Evolutionary conservation across 2,888 invertebrate species (phyloP).

Genomic region (Fabriciana adippe): DNA sequence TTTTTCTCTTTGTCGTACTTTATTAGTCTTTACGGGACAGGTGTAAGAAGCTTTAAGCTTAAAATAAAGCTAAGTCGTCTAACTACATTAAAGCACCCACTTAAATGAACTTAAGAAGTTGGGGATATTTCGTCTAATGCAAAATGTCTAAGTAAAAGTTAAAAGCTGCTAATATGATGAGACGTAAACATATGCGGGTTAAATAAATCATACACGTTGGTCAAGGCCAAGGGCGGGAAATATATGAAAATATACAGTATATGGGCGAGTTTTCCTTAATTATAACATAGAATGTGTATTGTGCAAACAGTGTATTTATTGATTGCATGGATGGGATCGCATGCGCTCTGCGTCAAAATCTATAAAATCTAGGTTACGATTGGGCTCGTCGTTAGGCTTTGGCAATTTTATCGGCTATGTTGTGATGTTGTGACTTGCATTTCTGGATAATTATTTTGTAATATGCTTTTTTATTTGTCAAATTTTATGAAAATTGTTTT

Average conservation of each 20-base stretch:
- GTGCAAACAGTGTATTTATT: slow-evolving; percentile 34
- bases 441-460: neutral
- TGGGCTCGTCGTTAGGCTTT: slow-evolving; percentile 18
- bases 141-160: neutral
- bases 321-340: slow-evolving; percentile 36
- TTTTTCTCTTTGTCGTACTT: too few species aligned
- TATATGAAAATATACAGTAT: slow-evolving; percentile 2
- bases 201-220: neutral
- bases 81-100: too few species aligned
- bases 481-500: neutral
- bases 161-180: neutral
- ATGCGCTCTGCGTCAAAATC: slow-evolving; percentile 39
- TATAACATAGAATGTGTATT: slow-evolving; percentile 19
- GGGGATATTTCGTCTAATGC: too few species aligned
- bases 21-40: too few species aligned
- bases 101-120: too few species aligned
- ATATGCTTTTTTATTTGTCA: neutral
- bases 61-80: too few species aligned
- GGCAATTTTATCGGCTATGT: neutral
- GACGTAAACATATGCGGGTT: neutral
- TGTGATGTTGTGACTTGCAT: neutral
- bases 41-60: too few species aligned
- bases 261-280: slow-evolving; percentile 17
- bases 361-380: slow-evolving; percentile 38
- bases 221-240: slow-evolving; percentile 13